These are phyloP conservation scores for Drosophila erecta DNA, from an alignment of 1,140 invertebrate species.

Conservation along the genomic window DNA sequence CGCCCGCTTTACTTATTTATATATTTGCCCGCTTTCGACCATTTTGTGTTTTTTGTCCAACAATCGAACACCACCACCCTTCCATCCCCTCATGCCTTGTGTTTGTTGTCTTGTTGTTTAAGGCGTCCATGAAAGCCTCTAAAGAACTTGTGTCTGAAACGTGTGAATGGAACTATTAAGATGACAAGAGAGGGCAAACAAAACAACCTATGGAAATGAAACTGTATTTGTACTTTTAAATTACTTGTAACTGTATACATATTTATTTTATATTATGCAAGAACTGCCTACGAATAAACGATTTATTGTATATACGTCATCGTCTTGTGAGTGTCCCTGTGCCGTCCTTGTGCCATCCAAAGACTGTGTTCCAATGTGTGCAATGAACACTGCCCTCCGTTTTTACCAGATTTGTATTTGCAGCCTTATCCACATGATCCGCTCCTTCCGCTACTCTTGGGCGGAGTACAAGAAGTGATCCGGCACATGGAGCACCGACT, in stretches of 20 bases:
- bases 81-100: slow-evolving; percentile 27
- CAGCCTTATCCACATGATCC: slow-evolving; percentile 79
- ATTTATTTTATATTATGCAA: slow-evolving; percentile 83
- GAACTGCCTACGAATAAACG: slow-evolving; percentile 83
- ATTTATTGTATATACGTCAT: slow-evolving; percentile 70
- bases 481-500: slow-evolving; percentile 7
- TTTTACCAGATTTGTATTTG: slow-evolving; percentile 70
- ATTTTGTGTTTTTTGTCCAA: slow-evolving; percentile 53
- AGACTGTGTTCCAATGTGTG: neutral
- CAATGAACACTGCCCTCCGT: slow-evolving; percentile 35
- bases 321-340: slow-evolving; percentile 36
- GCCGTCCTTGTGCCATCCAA: neutral
- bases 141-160: slow-evolving; percentile 42
- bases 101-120: slow-evolving; percentile 34
- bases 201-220: slow-evolving; percentile 73
- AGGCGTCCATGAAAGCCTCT: slow-evolving; percentile 26
- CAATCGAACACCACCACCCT: slow-evolving; percentile 22
- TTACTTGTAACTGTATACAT: slow-evolving; percentile 82
- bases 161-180: slow-evolving; percentile 67
- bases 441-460: slow-evolving; percentile 71
- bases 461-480: slow-evolving; percentile 66
- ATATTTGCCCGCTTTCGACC: slow-evolving; percentile 35
- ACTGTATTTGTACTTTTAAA: slow-evolving; percentile 83
- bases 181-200: slow-evolving; percentile 43
- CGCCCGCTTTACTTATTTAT: slow-evolving; percentile 62